Evolutionary conservation across 2,113 vertebrate genomes (phyloP).

Genomic region (Cyanoliseus patagonus): DNA sequence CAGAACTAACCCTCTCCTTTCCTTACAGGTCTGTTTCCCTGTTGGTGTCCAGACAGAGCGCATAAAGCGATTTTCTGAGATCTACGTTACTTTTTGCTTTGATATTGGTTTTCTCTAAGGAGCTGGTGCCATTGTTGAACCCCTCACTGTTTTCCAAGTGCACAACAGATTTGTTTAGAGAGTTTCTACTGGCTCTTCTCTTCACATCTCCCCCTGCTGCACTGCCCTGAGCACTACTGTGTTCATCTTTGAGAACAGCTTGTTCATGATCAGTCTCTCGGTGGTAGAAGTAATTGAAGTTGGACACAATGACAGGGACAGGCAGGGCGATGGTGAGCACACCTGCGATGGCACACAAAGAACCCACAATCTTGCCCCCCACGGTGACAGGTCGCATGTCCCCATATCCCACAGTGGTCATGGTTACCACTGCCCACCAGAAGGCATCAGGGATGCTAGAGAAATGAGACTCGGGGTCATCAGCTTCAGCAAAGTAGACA

Average conservation of each 20-base stretch:
- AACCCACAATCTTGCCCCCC: slow-evolving; percentile 95
- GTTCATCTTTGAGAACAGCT: slow-evolving; percentile 84
- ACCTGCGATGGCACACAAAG: slow-evolving; percentile 92
- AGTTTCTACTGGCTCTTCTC: slow-evolving; percentile 78
- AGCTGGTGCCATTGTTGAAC: slow-evolving; percentile 56
- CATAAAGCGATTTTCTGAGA: slow-evolving; percentile 89
- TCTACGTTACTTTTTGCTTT: slow-evolving; percentile 91
- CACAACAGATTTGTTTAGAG: slow-evolving; percentile 77
- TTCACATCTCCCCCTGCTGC: slow-evolving; percentile 68
- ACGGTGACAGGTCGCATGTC: slow-evolving; percentile 95
- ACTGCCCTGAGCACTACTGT: slow-evolving; percentile 64
- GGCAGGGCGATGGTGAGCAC: slow-evolving; percentile 96
- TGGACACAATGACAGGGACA: slow-evolving; percentile 95
- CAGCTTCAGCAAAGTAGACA: slow-evolving; percentile 91
- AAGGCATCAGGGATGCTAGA: slow-evolving; percentile 98
- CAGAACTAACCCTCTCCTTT: background rate
- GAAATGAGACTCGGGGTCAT: slow-evolving; percentile 92
- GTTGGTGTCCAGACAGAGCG: slow-evolving; percentile 88
- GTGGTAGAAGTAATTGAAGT: slow-evolving; percentile 99
- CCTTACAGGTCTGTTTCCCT: slow-evolving; percentile 89
- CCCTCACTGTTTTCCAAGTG: slow-evolving; percentile 79
- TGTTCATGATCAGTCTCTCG: slow-evolving; percentile 93
- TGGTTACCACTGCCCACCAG: slow-evolving; percentile 98
- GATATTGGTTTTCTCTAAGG: slow-evolving; percentile 83
- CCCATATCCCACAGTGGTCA: slow-evolving; percentile 97